Evolutionary conservation across 2,113 vertebrate species (phyloP).

Genomic region (Addax nasomaculatus): DNA sequence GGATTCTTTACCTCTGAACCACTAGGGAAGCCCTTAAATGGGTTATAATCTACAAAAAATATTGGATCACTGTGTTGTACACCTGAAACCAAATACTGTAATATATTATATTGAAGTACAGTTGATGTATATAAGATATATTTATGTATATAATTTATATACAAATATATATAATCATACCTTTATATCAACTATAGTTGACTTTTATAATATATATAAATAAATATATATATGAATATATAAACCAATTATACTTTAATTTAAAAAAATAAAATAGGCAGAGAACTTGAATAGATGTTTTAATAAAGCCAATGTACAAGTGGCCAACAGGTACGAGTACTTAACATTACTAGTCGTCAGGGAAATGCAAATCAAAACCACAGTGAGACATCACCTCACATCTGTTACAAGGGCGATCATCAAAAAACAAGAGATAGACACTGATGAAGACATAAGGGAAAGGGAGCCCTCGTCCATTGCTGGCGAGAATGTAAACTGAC

Average conservation of each 20-base stretch:
- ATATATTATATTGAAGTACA: background rate
- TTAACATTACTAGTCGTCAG: no score
- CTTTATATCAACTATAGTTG: background rate
- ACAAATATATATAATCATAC: background rate
- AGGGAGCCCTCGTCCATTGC: background rate
- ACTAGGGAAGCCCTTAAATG: background rate
- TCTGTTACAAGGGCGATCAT: background rate
- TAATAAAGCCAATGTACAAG: background rate
- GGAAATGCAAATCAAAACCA: background rate
- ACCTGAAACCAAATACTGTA: background rate
- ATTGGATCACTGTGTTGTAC: background rate
- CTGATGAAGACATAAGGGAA: background rate
- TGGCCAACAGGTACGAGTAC: rapidly evolving
- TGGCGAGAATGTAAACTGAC: background rate
- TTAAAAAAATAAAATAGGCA: background rate
- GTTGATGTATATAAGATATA: background rate
- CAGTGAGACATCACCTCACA: background rate
- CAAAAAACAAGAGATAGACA: background rate
- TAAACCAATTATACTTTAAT: background rate
- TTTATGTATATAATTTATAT: background rate
- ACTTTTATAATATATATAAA: background rate
- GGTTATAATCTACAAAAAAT: background rate
- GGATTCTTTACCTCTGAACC: background rate
- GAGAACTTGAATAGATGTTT: background rate
- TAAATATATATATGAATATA: background rate